Base-by-base conservation (phyloP, 2,113 vertebrate genomes). In the Engystomops pustulosus region DNA sequence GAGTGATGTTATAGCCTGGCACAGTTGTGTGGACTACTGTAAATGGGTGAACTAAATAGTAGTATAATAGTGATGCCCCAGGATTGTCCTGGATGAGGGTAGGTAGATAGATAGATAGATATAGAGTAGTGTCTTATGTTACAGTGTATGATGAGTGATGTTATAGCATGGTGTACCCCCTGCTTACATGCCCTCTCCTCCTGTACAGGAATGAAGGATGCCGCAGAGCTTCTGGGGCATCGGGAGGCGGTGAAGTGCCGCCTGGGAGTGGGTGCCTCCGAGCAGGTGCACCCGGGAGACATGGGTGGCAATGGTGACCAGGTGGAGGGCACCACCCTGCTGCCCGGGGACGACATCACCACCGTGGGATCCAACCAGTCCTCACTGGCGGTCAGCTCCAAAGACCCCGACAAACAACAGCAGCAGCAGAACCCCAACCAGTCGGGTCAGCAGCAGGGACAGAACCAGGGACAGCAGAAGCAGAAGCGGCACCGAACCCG, bases 201-300 rank as follows among this genome's bases (percentile, higher is more conserved):
- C 86, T 93, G 86, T 77, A 41, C 94, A 99, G 97, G 98, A 93
- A 98, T 99, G 96, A 99, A 99, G 90, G 97, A 99, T 93, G 96
- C 96, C 55, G 96, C 97, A 85, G 97, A 98, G 94, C 95, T 98
- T 49, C 94, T 98, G 89, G 96, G 97, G 85, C 97, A 98, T 91
- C 94, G 96, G 90, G 97, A 98, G 91, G 96, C 96, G 88, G 90
- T 97, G 87, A 98, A 98, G 91, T 98, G 97, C 88, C 91, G 97
- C 86, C 92, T 98, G 88, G 96, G 96, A 41, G 95, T 96, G 45
- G 95, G 95, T 53, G 95, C 95, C 78, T 94, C 95, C 0, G 97
- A 97, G 88, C 94, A 95, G 45, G 95, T 95, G 47, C 97, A 97
- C 89, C 94, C 96, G n/a, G 97, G 97, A 86, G 96, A 99, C 92